Conservation (phyloP, 2,888 invertebrate species). For the Synergus itoensis region DNA sequence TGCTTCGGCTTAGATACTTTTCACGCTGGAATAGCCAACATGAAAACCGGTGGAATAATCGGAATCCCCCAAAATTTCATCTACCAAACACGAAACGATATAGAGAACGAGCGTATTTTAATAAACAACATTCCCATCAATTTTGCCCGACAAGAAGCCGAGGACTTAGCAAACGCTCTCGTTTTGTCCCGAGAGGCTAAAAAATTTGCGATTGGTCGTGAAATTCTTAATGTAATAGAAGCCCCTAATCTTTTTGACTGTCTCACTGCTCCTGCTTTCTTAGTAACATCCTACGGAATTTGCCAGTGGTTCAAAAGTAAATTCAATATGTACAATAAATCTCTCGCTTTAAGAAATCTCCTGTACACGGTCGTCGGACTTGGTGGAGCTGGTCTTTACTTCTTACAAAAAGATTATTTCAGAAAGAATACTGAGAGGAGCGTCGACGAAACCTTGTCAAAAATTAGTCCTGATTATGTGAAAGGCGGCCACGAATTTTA, state of each 20-base stretch:
- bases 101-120: slow-evolving; percentile 80
- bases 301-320: slow-evolving; percentile 80
- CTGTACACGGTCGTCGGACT: slow-evolving; percentile 81
- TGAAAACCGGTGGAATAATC: slow-evolving; percentile 82
- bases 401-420: slow-evolving; percentile 83
- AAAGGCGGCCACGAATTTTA: slow-evolving; percentile 89
- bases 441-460: slow-evolving; percentile 83
- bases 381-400: slow-evolving; percentile 82
- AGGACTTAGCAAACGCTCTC: slow-evolving; percentile 83
- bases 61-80: slow-evolving; percentile 88
- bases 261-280: slow-evolving; percentile 61
- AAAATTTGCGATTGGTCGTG: slow-evolving; percentile 88
- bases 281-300: slow-evolving; percentile 80
- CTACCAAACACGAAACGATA: slow-evolving; percentile 77
- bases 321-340: slow-evolving; percentile 80
- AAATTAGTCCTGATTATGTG: slow-evolving; percentile 82
- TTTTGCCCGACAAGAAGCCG: slow-evolving; percentile 83
- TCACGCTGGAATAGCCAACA: slow-evolving; percentile 82
- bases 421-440: slow-evolving; percentile 82
- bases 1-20: slow-evolving; percentile 87
- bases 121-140: slow-evolving; percentile 82
- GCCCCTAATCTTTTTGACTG: background rate
- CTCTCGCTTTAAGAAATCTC: slow-evolving; percentile 77
- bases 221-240: slow-evolving; percentile 81
- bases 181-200: slow-evolving; percentile 89